These are phyloP conservation scores for Rapana venosa DNA, from an alignment of 2,888 invertebrate genomes.

Conservation along the genomic window DNA sequence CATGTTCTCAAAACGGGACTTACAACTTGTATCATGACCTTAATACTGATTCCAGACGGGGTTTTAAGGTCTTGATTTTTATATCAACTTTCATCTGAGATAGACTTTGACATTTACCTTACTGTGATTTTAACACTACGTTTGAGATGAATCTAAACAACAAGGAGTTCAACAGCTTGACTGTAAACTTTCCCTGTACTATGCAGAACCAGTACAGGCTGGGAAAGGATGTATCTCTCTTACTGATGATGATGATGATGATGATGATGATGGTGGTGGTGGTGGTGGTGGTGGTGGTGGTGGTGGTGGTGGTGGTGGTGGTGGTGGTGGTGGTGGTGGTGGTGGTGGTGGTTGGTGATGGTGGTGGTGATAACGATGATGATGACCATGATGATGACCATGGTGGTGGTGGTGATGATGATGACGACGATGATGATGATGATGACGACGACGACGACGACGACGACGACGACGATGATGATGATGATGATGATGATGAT, in stretches of 20 bases:
- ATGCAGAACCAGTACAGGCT: no score
- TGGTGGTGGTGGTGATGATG: background rate
- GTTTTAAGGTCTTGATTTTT: no score
- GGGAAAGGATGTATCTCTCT: background rate
- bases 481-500: constrained; percentile 19
- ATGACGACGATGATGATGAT: background rate
- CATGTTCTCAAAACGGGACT: no score
- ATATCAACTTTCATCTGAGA: no score
- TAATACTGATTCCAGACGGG: no score
- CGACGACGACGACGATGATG: constrained; percentile 12
- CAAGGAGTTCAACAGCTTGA: no score
- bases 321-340: constrained; percentile 39
- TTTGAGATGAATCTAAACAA: no score
- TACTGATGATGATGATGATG: background rate
- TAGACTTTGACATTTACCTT: no score
- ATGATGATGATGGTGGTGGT: background rate
- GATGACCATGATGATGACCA: background rate
- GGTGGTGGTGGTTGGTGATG: background rate
- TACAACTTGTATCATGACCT: no score
- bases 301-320: constrained; percentile 35
- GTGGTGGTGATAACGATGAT: no score
- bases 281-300: constrained; percentile 2
- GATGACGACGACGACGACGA: constrained; percentile 20
- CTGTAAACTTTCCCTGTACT: no score
- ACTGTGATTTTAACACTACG: no score